These are phyloP conservation scores for Chrysocyon brachyurus DNA, from an alignment of 2,797 vertebrate species.

Conservation along the genomic window DNA sequence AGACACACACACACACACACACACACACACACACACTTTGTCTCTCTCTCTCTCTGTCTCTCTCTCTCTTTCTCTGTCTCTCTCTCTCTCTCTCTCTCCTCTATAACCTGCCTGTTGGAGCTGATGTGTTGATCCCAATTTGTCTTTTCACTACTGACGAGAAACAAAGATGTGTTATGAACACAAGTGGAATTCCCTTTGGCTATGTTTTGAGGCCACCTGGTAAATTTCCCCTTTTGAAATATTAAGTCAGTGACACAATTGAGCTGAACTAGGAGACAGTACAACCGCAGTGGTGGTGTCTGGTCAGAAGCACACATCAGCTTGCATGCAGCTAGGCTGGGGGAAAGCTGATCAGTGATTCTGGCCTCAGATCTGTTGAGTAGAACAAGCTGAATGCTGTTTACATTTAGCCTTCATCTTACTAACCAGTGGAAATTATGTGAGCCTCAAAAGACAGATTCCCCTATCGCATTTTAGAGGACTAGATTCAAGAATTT, in stretches of 20 bases:
- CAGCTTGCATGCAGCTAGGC: background rate
- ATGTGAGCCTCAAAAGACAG: background rate
- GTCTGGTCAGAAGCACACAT: background rate
- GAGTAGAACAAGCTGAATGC: background rate
- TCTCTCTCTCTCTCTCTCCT: background rate
- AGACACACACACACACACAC: background rate
- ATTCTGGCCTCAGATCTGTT: background rate
- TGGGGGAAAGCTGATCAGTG: background rate
- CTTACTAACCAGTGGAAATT: background rate
- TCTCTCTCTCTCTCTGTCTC: background rate
- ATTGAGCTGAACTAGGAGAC: background rate
- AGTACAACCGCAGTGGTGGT: background rate
- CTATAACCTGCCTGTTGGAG: background rate
- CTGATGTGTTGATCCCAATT: background rate
- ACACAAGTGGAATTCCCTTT: slow-evolving; percentile 37
- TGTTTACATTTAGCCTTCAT: background rate
- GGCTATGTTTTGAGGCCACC: background rate
- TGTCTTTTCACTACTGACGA: slow-evolving; percentile 41
- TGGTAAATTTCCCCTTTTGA: slow-evolving; percentile 38
- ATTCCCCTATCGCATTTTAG: background rate
- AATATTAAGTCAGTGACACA: background rate
- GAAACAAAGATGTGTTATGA: background rate
- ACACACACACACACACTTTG: background rate
- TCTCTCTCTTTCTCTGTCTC: background rate
- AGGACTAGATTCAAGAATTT: background rate